A percentile compares a stretch with the other conserved stretches of the same genome.
Evolutionary conservation across 2,797 vertebrate species (phyloP).

Genomic region (Anabacerthia variegaticeps): DNA sequence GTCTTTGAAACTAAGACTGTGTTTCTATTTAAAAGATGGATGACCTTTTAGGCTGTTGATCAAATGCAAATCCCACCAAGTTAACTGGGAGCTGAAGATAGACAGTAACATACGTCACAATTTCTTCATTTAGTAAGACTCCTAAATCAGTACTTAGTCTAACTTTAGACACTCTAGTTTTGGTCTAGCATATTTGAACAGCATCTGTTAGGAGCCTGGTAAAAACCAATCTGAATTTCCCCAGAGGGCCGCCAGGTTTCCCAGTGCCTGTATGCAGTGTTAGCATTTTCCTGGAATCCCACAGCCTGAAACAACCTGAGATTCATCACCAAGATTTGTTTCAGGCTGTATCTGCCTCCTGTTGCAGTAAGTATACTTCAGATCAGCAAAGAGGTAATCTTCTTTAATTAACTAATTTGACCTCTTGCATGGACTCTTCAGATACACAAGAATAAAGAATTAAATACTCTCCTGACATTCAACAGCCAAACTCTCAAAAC

Average conservation of each 20-base stretch:
- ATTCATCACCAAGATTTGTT: neutral
- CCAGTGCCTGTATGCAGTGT: neutral
- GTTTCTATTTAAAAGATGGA: conserved; percentile 52
- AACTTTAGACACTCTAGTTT: conserved; percentile 54
- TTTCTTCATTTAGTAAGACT: conserved; percentile 55
- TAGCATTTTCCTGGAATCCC: neutral
- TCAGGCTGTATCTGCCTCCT: neutral
- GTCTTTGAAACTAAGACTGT: neutral
- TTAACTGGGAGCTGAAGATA: conserved; percentile 50
- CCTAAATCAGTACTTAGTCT: conserved; percentile 59
- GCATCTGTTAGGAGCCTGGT: neutral
- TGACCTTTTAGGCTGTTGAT: conserved; percentile 55
- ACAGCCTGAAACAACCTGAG: neutral
- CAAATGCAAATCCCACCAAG: conserved; percentile 44
- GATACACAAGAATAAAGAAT: neutral
- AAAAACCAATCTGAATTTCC: neutral
- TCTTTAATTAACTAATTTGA: conserved; percentile 33
- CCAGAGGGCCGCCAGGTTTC: neutral
- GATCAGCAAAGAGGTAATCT: neutral
- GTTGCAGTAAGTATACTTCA: neutral
- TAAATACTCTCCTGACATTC: neutral
- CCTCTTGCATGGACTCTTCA: neutral
- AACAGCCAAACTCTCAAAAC: neutral
- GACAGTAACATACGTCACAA: conserved; percentile 16
- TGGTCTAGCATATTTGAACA: conserved; percentile 15